A percentile compares a stretch with the other conserved stretches of the same genome.
These are phyloP conservation scores for Bursaphelenchus okinawaensis DNA, from an alignment of 2,888 invertebrate species.

Conservation along the genomic window DNA sequence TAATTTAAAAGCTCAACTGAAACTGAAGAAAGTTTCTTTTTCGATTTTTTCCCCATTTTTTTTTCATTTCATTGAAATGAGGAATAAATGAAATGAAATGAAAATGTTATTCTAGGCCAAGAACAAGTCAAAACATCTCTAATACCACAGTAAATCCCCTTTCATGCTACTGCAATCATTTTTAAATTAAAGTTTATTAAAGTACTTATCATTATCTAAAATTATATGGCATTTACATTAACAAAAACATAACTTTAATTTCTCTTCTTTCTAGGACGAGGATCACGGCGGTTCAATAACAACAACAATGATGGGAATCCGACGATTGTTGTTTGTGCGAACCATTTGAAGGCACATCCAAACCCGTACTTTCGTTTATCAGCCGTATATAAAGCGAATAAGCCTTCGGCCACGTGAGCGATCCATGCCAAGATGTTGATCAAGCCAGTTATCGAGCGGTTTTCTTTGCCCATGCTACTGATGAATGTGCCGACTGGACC, in stretches of 20 bases:
- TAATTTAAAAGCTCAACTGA: too few species aligned
- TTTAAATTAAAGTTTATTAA: neutral
- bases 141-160: too few species aligned
- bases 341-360: constrained; percentile 45
- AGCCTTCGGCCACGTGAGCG: constrained; percentile 45
- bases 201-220: neutral
- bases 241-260: neutral
- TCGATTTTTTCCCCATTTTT: too few species aligned
- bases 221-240: neutral
- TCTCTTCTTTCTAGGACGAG: neutral
- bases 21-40: too few species aligned
- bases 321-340: constrained; percentile 46
- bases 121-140: too few species aligned
- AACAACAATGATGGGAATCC: constrained; percentile 47
- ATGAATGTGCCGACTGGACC: neutral
- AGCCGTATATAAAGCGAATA: constrained; percentile 39
- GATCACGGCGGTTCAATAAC: constrained; percentile 16
- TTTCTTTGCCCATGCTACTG: neutral
- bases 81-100: too few species aligned
- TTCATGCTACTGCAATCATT: too few species aligned
- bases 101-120: too few species aligned
- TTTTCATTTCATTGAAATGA: too few species aligned
- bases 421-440: constrained; percentile 42
- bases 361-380: constrained; percentile 29
- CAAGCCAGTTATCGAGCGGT: constrained; percentile 12